Conservation (phyloP, 2,888 invertebrate species). For the Rhagium mordax region DNA sequence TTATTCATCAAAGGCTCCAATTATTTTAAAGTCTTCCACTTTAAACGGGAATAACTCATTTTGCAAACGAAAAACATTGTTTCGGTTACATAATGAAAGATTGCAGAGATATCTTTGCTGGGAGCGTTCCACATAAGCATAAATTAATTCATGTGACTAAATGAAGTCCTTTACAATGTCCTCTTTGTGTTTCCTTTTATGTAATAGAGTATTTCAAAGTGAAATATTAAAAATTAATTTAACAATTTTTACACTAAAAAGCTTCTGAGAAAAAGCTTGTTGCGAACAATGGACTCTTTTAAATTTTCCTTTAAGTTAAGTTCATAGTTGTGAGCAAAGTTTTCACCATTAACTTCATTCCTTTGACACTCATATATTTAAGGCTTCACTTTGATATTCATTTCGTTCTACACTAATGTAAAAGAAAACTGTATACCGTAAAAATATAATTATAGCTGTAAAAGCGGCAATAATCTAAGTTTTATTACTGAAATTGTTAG, state of each 20-base stretch:
- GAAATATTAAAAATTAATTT: slow-evolving; percentile 46
- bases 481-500: not conserved
- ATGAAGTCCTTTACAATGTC: slow-evolving; percentile 14
- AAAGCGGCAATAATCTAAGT: slow-evolving; percentile 14
- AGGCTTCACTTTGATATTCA: slow-evolving; percentile 40
- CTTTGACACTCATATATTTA: slow-evolving; percentile 42
- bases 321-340: slow-evolving; percentile 34
- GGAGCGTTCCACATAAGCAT: slow-evolving; percentile 5
- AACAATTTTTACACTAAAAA: slow-evolving; percentile 40
- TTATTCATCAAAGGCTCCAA: too few species aligned
- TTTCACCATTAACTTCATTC: slow-evolving; percentile 38
- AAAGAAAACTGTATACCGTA: slow-evolving; percentile 27
- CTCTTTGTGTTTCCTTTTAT: slow-evolving; percentile 16
- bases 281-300: slow-evolving; percentile 38
- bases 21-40: too few species aligned
- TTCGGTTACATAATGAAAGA: too few species aligned
- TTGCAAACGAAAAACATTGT: too few species aligned
- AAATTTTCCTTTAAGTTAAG: slow-evolving; percentile 37
- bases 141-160: slow-evolving; percentile 16
- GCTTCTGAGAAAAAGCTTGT: slow-evolving; percentile 24
- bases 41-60: too few species aligned
- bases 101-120: not conserved
- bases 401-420: slow-evolving; percentile 33
- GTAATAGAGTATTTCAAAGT: slow-evolving; percentile 30
- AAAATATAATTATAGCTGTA: slow-evolving; percentile 28